These are phyloP conservation scores for Lagorchestes hirsutus DNA, from an alignment of 2,797 vertebrate species.

Conservation along the genomic window DNA sequence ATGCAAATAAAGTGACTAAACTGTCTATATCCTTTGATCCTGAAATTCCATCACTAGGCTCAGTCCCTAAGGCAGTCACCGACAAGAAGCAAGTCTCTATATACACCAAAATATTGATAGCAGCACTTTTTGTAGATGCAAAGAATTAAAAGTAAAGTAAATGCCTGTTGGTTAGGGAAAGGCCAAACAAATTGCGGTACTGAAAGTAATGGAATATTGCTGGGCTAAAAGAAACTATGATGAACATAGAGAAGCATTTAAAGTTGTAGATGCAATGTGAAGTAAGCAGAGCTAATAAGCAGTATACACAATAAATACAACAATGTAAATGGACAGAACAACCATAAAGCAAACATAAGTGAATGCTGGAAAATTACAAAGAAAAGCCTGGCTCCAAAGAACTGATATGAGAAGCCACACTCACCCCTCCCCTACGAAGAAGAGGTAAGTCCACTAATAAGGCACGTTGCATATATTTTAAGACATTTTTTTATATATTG, in stretches of 20 bases:
- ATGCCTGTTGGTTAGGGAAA: not conserved
- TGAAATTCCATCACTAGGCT: not conserved
- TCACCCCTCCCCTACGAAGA: not conserved
- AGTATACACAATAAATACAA: not conserved
- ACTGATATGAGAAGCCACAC: not conserved
- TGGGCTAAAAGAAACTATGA: not conserved
- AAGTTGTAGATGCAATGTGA: not conserved
- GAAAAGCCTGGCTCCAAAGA: not conserved
- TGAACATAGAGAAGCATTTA: not conserved
- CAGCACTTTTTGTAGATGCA: not conserved
- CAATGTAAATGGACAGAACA: not conserved
- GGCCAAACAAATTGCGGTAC: not conserved
- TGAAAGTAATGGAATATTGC: not conserved
- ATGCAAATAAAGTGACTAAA: not conserved
- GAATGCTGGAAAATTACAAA: not conserved
- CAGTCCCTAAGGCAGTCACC: not conserved
- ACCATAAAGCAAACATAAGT: not conserved
- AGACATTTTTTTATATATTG: not conserved
- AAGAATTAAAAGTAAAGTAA: not conserved
- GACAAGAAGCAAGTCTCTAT: not conserved
- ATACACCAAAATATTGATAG: not conserved
- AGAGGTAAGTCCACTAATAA: not conserved
- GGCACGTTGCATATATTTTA: not conserved
- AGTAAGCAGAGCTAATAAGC: not conserved
- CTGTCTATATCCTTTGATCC: not conserved